Evolutionary conservation across 2,113 vertebrate species (phyloP), one percentile per base, ranked within the genome.

Genomic region (Eupsittula cactorum): DNA sequence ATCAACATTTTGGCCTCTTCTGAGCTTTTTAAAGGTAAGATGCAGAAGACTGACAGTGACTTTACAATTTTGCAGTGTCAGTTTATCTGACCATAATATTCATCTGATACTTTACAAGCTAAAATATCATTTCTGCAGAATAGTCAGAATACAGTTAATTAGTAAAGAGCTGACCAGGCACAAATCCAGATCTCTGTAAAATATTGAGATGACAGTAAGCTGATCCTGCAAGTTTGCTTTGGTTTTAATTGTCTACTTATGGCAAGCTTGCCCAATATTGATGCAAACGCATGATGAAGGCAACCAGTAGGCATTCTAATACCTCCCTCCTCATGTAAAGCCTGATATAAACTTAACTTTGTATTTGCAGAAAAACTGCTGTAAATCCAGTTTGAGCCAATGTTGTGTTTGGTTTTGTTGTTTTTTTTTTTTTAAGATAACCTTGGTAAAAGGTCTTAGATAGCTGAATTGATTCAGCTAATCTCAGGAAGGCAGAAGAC

Each of bases 171-270:
- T 97, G 94, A 97, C 62, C 59, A 96, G 47, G 88, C 90, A 93
- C 71, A 96, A 96, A 83, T 69, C 57, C 90, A 94, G 67, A 83
- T 82, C 86, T 65, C 75, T 88, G 79, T 83, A 37, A 89, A 82
- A 94, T 42, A 70, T 82, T 87, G 81, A 77, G 71, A 62, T 95
- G 95, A 92, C 80, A 97, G 89, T 77, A 92, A 95, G 95, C 96
- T 97, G 94, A 97, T 90, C 59, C 62, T 96, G 95, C 97, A 93
- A 84, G 64, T 97, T 96, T 74, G 28, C 60, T 77, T 13, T 65
- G 55, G 41, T 96, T 96, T 97, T 97, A 97, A 97, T 96, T 97
- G 95, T 96, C 82, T 92, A 77, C 65, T 94, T 78, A 68, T 93
- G 86, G 92, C 78, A 81, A 82, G 41, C 74, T 86, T 64, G 67